Base-by-base conservation (phyloP, 2,113 vertebrate species). In the Australoheros scitulus region DNA sequence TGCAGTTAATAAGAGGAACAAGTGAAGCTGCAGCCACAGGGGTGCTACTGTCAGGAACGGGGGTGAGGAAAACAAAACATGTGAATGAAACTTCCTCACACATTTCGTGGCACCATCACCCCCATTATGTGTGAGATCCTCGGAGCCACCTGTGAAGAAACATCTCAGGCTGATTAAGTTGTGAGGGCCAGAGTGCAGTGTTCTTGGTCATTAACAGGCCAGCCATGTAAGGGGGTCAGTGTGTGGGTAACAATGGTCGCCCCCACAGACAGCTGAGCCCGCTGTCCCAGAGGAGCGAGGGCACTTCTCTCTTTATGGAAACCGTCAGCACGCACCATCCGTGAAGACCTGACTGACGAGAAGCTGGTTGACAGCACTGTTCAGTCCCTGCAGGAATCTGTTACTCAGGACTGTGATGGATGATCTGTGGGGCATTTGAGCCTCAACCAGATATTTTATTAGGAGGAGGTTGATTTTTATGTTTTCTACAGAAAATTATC, bases 131-230 rank as follows among this genome's bases (percentile, higher is more conserved):
- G 8, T 9, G 32, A 76, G 26, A 80, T 61, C 59, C 63, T 29
- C 36, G 43, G 22, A 38, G 47, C 76, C 92, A 92, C 86, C 90
- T 92, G 92, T 89, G 64, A 68, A 29, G 5, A 90, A 59, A 79
- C 38, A 4, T 93, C 91, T 83, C 43, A 24, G 58, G n/a, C 64
- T 70, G 90, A 90, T 84, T 79, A 61, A 81, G 52, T 82, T 63
- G 26, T 80, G 47, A 74, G 65, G 70, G 83, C 72, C 80, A 76
- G 61, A 86, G 87, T 17, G 75, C 82, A 86, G 79, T 79, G 76
- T 86, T 76, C 11, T 72, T 34, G 17, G 87, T 92, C 91, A 94
- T 93, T 92, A 94, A 91, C 93, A 92, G 92, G 88, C 24, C 15
- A 6, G 14, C 58, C 72, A 64, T 83, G 58, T 81, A 26, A 47